phyloP scores from a whole-genome alignment of 2,888 invertebrate genomes.

The Gasteruption jaculator region DNA sequence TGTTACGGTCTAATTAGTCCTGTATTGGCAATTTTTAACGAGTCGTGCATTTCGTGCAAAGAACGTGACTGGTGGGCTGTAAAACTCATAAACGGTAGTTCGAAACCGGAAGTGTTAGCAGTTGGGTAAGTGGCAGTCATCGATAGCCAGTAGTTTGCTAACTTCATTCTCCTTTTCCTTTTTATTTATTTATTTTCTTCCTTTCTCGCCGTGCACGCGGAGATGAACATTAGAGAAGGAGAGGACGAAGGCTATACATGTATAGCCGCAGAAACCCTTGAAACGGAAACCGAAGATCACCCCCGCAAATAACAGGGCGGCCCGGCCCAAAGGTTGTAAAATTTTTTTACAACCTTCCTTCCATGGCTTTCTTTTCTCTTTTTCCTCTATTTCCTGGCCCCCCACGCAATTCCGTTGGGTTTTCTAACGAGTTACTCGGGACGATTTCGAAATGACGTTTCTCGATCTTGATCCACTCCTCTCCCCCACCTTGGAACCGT shows the following conservation, averaged over 20 bases:
- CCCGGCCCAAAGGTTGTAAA: slow-evolving; percentile 32
- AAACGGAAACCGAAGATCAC: slow-evolving; percentile 28
- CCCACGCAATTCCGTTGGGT: no score
- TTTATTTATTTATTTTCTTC: no score
- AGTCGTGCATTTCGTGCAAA: no score
- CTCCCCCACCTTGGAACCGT: no score
- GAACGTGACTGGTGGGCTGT: slow-evolving; percentile 36
- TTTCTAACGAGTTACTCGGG: no score
- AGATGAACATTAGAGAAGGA: slow-evolving; percentile 16
- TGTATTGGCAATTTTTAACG: slow-evolving; percentile 18
- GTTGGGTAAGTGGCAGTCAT: slow-evolving; percentile 42
- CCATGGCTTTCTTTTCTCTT: slow-evolving; percentile 17
- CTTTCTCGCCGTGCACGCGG: slow-evolving; percentile 23
- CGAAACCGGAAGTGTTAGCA: slow-evolving; percentile 46
- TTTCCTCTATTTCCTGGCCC: slow-evolving; percentile 11
- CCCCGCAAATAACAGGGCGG: slow-evolving; percentile 43
- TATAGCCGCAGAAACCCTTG: slow-evolving; percentile 22
- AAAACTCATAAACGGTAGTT: slow-evolving; percentile 41
- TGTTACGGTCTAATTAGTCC: slow-evolving; percentile 16
- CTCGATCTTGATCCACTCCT: no score
- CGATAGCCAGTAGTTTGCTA: slow-evolving; percentile 41
- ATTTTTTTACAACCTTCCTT: slow-evolving; percentile 33
- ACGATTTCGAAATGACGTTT: no score
- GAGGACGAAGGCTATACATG: neutral
- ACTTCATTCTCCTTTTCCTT: no score